Evolutionary conservation across 2,888 invertebrate genomes (phyloP).

Genomic region (Perizoma flavofasciatum): DNA sequence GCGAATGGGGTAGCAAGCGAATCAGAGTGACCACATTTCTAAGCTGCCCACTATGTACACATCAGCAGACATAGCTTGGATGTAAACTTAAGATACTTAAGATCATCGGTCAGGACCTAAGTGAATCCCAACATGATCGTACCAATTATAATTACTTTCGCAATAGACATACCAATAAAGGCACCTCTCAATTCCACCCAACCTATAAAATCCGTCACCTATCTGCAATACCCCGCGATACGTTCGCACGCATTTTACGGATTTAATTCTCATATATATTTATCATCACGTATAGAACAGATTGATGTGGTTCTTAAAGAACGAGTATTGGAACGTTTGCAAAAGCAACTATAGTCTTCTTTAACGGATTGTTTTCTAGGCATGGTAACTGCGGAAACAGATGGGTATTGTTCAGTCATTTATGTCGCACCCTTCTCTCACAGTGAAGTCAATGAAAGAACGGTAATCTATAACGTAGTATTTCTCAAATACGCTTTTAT

Average conservation of each 20-base stretch:
- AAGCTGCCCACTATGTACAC: background rate
- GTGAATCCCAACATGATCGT: background rate
- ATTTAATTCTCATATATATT: constrained; percentile 32
- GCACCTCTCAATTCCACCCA: constrained; percentile 19
- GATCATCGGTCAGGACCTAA: background rate
- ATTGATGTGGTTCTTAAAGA: constrained; percentile 11
- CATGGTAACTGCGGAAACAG: no score
- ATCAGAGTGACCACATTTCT: background rate
- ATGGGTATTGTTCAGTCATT: no score
- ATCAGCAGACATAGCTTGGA: background rate
- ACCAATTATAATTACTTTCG: background rate
- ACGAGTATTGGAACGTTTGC: constrained; percentile 10
- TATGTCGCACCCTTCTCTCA: no score
- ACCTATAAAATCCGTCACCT: constrained; percentile 28
- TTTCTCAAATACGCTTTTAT: no score
- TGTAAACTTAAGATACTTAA: background rate
- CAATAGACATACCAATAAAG: constrained; percentile 20
- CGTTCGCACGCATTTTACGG: constrained; percentile 4
- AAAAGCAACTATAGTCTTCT: background rate
- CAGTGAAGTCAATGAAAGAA: no score
- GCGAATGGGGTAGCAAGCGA: background rate
- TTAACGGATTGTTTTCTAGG: background rate
- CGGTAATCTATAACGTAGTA: no score
- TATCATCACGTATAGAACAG: constrained; percentile 26
- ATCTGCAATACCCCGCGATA: constrained; percentile 34